Conservation (phyloP, 1,140 invertebrate genomes). For the Grapholita molesta region DNA sequence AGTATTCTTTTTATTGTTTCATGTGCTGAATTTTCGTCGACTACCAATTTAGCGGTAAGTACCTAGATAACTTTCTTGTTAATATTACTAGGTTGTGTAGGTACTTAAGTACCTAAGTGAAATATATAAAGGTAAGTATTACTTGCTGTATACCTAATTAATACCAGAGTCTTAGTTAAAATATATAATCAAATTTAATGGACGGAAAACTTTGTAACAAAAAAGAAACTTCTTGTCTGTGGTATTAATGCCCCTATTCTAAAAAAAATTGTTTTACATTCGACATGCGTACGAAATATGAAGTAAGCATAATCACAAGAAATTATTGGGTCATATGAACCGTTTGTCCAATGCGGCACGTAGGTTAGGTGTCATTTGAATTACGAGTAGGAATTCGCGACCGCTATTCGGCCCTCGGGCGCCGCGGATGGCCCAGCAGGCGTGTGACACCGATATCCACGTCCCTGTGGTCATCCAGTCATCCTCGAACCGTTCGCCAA, state of each 20-base stretch:
- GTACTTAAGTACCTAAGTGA: not conserved
- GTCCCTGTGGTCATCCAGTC: constrained; percentile 57
- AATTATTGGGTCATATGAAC: constrained; percentile 65
- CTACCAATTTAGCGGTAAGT: constrained; percentile 60
- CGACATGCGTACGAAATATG: constrained; percentile 32
- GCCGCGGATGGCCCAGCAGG: constrained; percentile 38
- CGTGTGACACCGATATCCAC: constrained; percentile 61
- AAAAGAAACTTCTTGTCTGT: no score
- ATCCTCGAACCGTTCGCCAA: constrained; percentile 34
- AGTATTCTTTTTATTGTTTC: constrained; percentile 55
- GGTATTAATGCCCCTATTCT: not conserved
- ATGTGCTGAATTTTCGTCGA: constrained; percentile 52
- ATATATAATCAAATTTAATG: no score
- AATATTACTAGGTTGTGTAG: no score
- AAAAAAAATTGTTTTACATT: not conserved
- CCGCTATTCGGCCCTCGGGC: constrained; percentile 69
- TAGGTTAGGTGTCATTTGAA: constrained; percentile 64
- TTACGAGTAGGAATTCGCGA: constrained; percentile 75
- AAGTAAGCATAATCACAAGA: constrained; percentile 39
- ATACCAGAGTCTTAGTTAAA: no score
- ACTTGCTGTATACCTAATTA: no score
- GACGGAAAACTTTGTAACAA: no score
- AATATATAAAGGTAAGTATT: no score
- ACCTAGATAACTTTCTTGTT: not conserved
- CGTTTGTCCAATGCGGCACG: constrained; percentile 61